Evolutionary conservation across 2,113 vertebrate species (phyloP).

Genomic region (Promerops cafer): DNA sequence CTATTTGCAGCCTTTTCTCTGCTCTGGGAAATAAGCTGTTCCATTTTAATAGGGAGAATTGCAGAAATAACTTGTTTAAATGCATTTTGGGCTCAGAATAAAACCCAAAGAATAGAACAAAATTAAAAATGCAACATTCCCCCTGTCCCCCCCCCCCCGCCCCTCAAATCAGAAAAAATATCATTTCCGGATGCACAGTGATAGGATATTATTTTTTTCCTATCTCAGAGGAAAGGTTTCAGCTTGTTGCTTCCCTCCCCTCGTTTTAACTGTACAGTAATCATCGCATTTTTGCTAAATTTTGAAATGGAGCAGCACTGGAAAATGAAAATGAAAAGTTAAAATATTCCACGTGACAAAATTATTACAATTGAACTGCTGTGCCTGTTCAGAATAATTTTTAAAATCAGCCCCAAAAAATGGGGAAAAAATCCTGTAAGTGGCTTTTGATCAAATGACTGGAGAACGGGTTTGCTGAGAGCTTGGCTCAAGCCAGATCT

Average conservation of each 20-base stretch:
- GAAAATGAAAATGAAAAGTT: slow-evolving; percentile 8
- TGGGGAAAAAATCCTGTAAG: rapidly evolving
- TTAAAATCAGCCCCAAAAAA: not conserved
- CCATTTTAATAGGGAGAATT: slow-evolving; percentile 28
- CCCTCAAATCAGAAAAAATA: not conserved
- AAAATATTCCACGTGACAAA: not conserved
- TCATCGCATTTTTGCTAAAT: not conserved
- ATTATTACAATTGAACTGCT: not conserved
- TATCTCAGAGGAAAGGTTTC: not conserved
- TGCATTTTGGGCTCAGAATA: not conserved
- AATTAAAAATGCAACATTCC: not conserved
- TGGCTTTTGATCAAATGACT: not conserved
- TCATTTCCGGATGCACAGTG: not conserved
- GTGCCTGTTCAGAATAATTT: not conserved
- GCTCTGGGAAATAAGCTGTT: slow-evolving; percentile 37
- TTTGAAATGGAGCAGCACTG: not conserved
- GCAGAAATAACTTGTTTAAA: not conserved
- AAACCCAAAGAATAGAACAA: not conserved
- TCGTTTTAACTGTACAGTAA: not conserved
- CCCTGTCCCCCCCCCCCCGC: not conserved
- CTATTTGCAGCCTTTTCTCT: not conserved
- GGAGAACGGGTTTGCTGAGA: not conserved
- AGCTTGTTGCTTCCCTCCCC: not conserved
- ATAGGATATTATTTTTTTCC: not conserved
- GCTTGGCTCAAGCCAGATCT: not conserved